Evolutionary conservation across 2,888 invertebrate species (phyloP).

Genomic region (Adineta ricciae): DNA sequence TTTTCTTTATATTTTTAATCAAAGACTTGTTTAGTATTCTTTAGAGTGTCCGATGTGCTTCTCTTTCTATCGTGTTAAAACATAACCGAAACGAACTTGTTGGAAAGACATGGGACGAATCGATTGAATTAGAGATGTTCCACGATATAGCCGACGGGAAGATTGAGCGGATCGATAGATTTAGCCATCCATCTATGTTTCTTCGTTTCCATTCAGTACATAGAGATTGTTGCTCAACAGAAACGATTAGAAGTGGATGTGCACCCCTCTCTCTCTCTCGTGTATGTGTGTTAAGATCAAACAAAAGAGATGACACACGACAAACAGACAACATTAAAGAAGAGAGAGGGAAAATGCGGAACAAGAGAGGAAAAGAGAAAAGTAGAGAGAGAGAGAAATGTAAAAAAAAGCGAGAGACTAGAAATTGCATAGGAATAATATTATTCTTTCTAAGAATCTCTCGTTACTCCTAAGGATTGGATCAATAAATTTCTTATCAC

Average conservation of each 20-base stretch:
- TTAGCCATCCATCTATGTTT: background rate
- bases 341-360: background rate
- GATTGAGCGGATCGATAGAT: background rate
- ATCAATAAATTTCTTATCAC: background rate
- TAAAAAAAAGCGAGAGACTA: background rate
- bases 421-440: background rate
- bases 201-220: background rate
- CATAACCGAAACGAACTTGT: background rate
- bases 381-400: background rate
- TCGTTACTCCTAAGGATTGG: background rate
- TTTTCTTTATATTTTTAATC: background rate
- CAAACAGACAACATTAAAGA: background rate
- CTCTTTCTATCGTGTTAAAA: background rate
- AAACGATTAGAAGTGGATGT: background rate
- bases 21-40: background rate
- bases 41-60: background rate
- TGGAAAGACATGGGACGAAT: background rate
- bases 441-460: background rate
- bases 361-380: background rate
- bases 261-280: background rate
- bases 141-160: background rate
- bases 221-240: background rate
- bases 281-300: background rate
- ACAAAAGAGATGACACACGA: background rate
- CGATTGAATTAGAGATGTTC: background rate